Base-by-base conservation (phyloP, 1,140 invertebrate genomes). In the Portunus trituberculatus region DNA sequence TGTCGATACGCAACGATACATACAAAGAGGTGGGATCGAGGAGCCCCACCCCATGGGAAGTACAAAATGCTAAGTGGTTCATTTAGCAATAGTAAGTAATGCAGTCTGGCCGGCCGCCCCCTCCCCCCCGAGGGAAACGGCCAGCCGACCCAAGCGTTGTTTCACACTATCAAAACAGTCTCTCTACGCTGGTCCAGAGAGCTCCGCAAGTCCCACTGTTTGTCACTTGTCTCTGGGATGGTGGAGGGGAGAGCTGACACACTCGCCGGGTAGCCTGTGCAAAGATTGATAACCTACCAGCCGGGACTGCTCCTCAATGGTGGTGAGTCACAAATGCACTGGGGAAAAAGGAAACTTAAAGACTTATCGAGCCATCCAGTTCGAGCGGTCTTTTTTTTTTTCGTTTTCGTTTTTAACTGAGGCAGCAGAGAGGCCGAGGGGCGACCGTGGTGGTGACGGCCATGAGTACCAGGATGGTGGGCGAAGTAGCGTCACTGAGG, bases 21-120 rank as follows among this genome's bases (percentile, higher is more conserved):
- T 95, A 95, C 95, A 95, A 93, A 93, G 95, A 93, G 95, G 92
- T 28, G 92, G 95, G 95, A 95, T 88, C 95, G 92, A 95, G 95
- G 92, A 95, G 92, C 95, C 95, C 92, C 46, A 95, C 95, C 95
- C 95, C 95, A 95, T 93, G 95, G 95, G 92, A 95, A 95, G 95
- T 95, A 95, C 92, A 95, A 95, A 95, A 95, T 95, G 95, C 95
- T 95, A 95, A 95, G 86, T 95, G 95, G 95, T 93, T 95, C 95
- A 93, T 95, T 93, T 95, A 95, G 92, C 92, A 95, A 88, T 95
- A 89, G 86, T 93, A 95, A 95, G 91, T 93, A 93, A 95, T 95
- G 95, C 95, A 93, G 92, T 93, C 92, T 95, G 95, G 95, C 95
- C 93, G 91, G 92, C 95, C 92, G 92, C 32, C 87, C 76, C 32